Conservation (phyloP, 2,113 vertebrate species). For the Cepphus grylle region DNA sequence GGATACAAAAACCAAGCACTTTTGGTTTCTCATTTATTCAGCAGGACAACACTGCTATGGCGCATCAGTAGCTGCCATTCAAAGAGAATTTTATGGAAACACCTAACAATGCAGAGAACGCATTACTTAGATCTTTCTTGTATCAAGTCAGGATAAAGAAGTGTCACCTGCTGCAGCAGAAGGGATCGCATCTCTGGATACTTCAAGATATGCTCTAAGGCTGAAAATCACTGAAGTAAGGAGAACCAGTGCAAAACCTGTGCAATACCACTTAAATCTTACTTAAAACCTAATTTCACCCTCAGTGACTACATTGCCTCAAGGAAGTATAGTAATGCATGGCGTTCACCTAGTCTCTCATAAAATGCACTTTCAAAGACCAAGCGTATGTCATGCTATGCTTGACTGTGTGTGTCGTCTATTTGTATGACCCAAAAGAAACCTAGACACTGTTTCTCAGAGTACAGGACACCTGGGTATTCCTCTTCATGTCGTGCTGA, state of each 20-base stretch:
- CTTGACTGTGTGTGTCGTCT: not conserved
- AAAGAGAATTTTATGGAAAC: not conserved
- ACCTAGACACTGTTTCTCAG: not conserved
- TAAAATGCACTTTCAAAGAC: not conserved
- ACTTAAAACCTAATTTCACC: not conserved
- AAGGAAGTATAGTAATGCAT: not conserved
- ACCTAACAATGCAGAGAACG: not conserved
- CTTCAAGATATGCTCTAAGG: not conserved
- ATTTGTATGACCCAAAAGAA: not conserved
- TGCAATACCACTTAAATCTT: not conserved
- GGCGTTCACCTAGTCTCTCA: not conserved
- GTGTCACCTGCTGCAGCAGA: not conserved
- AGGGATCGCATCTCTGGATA: not conserved
- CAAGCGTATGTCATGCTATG: not conserved
- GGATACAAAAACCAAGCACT: not conserved
- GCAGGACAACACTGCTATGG: not conserved
- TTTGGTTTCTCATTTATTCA: not conserved
- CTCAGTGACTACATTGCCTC: not conserved
- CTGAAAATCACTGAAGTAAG: not conserved
- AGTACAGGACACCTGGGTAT: not conserved
- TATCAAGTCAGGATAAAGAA: not conserved
- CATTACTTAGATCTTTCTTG: not conserved
- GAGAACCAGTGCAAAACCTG: not conserved
- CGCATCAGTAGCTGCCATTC: not conserved
- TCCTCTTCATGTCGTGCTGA: not conserved